Evolutionary conservation across 2,797 vertebrate species (phyloP), one percentile per base, ranked within the genome.

Genomic region (Scolopax rusticola): DNA sequence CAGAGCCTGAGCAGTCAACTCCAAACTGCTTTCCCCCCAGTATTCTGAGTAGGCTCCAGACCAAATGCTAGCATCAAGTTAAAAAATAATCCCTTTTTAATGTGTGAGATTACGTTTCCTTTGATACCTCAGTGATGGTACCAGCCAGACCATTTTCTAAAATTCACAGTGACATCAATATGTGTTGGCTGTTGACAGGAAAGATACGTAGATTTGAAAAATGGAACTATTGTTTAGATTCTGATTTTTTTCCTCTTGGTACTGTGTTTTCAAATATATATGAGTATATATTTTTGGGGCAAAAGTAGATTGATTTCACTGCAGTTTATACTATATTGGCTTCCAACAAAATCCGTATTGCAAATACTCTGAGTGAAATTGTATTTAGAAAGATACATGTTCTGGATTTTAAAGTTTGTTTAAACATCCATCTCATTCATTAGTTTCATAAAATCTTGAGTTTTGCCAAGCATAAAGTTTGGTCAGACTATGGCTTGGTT

Each of bases 11-110:
- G 27, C n/a, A 56, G 8, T 40, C 8, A 45, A 32, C 8, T 5
- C 8, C 15, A 36, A 75, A 70, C 1, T 0, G 1, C 3, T 59
- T 61, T 84, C 6, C 0, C 5, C 12, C 4, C 20, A 30, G 3
- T 28, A 41, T 76, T 79, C 71, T 50, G 38, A 79, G 47, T 41
- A 75, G 47, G 7, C 4, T 75, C 8, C 36, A 71, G 15, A 75
- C 6, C 21, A 81, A 84, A 84, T 43, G 64, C 19, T 28, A 70
- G 3, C n/a, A 77, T 20, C 5, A 53, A 70, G 5, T 24, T 67
- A 19, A 83, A 86, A 93, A 83, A 43, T 1, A 76, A 28, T 28
- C 2, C 9, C 4, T 57, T 69, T 53, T 76, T 53, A 57, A 30
- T 59, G 11, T 63, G 11, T 60, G 41, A 57, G 7, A 45, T 82